A percentile compares a stretch with the other conserved stretches of the same genome.
These are phyloP conservation scores for Phacellophora camtschatica DNA, from an alignment of 30 jellyfish, hydroid and myxozoan species.

Conservation along the genomic window DNA sequence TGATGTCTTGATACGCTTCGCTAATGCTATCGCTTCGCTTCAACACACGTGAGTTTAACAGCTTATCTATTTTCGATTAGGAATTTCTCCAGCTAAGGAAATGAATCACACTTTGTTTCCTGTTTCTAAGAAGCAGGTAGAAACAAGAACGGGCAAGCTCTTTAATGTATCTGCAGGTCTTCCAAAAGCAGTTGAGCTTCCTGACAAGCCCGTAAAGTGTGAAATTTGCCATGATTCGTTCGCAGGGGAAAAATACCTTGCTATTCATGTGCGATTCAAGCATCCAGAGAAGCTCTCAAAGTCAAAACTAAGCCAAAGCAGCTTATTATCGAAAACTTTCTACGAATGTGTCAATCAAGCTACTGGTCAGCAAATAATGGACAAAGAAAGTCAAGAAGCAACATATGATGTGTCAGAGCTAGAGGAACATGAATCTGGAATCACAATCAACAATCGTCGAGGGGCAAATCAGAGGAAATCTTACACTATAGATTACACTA, in stretches of 20 bases:
- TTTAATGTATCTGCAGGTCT: background rate
- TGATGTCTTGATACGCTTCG: no score
- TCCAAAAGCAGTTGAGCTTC: background rate
- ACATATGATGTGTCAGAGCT: background rate
- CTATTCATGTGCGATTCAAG: background rate
- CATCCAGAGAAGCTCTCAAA: background rate
- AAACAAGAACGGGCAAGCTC: background rate
- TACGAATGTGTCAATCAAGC: background rate
- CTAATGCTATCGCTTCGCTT: no score
- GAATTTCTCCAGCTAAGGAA: background rate
- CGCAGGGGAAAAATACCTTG: no score
- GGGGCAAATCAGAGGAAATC: conserved; percentile 7
- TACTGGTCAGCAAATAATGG: background rate
- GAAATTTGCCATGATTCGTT: no score
- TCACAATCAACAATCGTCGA: background rate
- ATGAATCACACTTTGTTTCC: background rate
- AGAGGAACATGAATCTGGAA: background rate
- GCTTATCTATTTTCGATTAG: background rate
- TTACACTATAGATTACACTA: conserved; percentile 7
- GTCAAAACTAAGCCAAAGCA: background rate
- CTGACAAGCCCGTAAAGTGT: background rate
- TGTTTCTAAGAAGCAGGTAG: background rate
- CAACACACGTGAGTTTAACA: background rate
- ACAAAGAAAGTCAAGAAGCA: background rate
- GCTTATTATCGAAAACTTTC: background rate